Percentiles rank a stretch among this genome's conserved stretches.
phyloP scores from a whole-genome alignment of 2,797 vertebrate genomes.

The Cossypha niveicapilla region DNA sequence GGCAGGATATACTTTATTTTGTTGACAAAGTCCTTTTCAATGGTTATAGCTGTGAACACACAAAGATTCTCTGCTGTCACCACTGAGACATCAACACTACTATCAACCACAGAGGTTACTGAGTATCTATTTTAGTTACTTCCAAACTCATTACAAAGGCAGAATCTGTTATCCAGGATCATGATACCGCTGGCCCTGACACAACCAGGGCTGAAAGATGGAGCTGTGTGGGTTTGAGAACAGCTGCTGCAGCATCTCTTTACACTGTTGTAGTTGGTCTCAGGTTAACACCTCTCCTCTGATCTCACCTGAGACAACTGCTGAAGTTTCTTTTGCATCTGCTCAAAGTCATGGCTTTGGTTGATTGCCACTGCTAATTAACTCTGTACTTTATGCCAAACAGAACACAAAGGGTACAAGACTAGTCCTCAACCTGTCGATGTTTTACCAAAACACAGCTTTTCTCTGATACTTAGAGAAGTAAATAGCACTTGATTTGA shows the following conservation, averaged over 20 bases:
- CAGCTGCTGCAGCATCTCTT: not conserved
- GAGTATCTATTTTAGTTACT: not conserved
- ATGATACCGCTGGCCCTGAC: not conserved
- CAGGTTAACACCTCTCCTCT: constrained; percentile 47
- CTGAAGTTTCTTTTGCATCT: not conserved
- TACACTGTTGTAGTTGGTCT: not conserved
- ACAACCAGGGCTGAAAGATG: not conserved
- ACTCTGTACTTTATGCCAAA: not conserved
- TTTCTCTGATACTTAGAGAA: not conserved
- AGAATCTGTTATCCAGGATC: not conserved
- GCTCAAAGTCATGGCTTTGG: not conserved
- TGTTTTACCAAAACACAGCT: not conserved
- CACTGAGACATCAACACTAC: not conserved
- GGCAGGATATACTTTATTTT: not conserved
- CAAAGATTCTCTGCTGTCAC: not conserved
- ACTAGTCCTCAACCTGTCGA: not conserved
- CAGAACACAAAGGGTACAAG: not conserved
- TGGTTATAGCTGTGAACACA: not conserved
- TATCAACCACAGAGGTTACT: not conserved
- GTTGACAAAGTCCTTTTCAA: not conserved
- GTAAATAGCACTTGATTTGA: not conserved
- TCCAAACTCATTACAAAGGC: not conserved
- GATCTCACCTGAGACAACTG: constrained; percentile 12
- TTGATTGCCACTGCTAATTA: constrained; percentile 10
- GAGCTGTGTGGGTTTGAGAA: not conserved